Base-by-base conservation (phyloP, 2,797 vertebrate genomes). In the Salarias fasciatus region DNA sequence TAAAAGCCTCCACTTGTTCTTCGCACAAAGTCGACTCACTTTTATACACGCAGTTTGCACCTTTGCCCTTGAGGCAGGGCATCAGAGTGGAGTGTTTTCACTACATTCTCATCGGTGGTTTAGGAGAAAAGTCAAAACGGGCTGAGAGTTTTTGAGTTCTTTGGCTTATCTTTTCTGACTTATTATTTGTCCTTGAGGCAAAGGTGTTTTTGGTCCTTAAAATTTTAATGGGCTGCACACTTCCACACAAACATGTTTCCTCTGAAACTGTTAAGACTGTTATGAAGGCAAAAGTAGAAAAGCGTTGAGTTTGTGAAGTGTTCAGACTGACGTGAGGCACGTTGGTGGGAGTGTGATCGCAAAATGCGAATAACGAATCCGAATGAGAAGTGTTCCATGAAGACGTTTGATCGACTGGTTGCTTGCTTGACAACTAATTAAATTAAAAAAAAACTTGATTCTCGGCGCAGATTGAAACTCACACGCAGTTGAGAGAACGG, bases 111-210 rank as follows among this genome's bases (percentile, higher is more conserved):
- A 52, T 37, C 43, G 44, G 11, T 6, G 5, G 14, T 8, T 43
- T 14, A 6, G 6, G 15, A 42, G 24, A 67, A 66, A 53, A 61
- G 43, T 55, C 0, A 0, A 45, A 43, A 30, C 58, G 13, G 56
- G 60, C 64, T 55, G 8, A 61, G 14, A 3, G 41, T 69, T 56
- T 48, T 33, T 38, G 18, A 40, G 30, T 18, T 11, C 31, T 54
- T 52, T 31, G 31, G n/a, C 40, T 54, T 37, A 52, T 44, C 11
- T 58, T 48, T 53, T 42, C 30, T 28, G 18, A 43, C 28, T 11
- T 1, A 11, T 30, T 43, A 29, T 58, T 58, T 47, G 15, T 52
- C 33, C 47, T 51, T 62, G 38, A 38, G 14, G 11, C 10, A 33
- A 49, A 31, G 15, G 11, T 18, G 5, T 37, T 0, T 6, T 6